Base-by-base conservation (phyloP, 2,888 invertebrate genomes). In the Holacanthella duospinosa region DNA sequence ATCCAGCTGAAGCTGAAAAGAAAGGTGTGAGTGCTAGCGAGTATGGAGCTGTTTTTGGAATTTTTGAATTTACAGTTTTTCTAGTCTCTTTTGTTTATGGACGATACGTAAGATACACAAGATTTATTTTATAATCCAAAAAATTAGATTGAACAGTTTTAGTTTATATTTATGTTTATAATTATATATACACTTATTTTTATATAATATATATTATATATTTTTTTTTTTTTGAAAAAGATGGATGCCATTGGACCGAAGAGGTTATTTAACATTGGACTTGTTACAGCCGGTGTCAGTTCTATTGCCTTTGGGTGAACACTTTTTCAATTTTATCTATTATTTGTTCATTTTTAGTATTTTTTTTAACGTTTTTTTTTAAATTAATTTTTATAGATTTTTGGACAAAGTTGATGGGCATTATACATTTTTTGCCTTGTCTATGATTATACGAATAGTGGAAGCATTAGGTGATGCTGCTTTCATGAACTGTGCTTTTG, bases 381-480 rank as follows among this genome's bases (percentile, higher is more conserved):
- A n/a, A n/a, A n/a, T n/a, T n/a, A n/a, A n/a, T n/a, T n/a, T 36
- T 9, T 36, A 36, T 48, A 48, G 48, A 21, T 48, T 48, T 21
- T 21, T 48, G 19, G 48, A 48, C n/a, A 9, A 21, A 21, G n/a
- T 48, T 4, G 48, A 48, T n/a, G 48, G n/a, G 4, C 19, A 21
- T 21, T 4, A 4, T 16, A 48, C 21, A 16, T 48, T 48, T 21
- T 48, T 48, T 21, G 48, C 19, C 12, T 21, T 48, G 48, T 89
- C 89, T 74, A 89, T 91, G 76, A 74, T 85, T 29, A 87, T 90
- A 69, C 81, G 91, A 60, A 87, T 89, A 65, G 78, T 89, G 44
- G 88, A 90, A 76, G 90, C 90, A 0, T 80, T 89, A 79, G 91
- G 91, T 16, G 89, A 89, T 74, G 89, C 90, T 0, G 89, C 89